phyloP scores from a whole-genome alignment of 2,113 vertebrate species.

The Amphilophus citrinellus region DNA sequence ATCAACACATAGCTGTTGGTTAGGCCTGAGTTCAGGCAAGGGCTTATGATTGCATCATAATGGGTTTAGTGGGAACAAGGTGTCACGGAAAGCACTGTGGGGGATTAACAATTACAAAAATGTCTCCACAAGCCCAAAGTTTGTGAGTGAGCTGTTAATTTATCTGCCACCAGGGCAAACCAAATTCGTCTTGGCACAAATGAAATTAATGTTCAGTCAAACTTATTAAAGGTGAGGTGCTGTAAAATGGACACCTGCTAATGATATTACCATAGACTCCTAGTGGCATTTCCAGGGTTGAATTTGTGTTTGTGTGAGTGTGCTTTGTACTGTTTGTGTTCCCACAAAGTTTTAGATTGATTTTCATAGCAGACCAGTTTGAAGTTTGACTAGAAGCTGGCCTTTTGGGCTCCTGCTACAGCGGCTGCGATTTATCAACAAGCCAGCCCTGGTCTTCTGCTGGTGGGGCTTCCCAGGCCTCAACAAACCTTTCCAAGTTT shows the following conservation, averaged over 20 bases:
- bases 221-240: slow-evolving; percentile 32
- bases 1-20: slow-evolving; percentile 33
- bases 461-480: slow-evolving; percentile 19
- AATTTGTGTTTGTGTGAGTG: slow-evolving; percentile 5
- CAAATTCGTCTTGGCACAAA: slow-evolving; percentile 45
- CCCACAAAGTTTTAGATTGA: slow-evolving; percentile 32
- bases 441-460: slow-evolving; percentile 31
- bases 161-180: slow-evolving; percentile 26
- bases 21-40: slow-evolving; percentile 18
- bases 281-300: slow-evolving; percentile 9
- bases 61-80: slow-evolving; percentile 55
- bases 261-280: slow-evolving; percentile 55
- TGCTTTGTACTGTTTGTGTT: not conserved
- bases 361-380: slow-evolving; percentile 44
- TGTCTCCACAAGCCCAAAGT: slow-evolving; percentile 15
- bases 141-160: slow-evolving; percentile 42
- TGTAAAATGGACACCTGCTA: slow-evolving; percentile 63
- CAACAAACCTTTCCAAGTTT: slow-evolving; percentile 44
- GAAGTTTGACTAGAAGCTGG: slow-evolving; percentile 28
- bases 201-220: slow-evolving; percentile 58
- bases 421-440: slow-evolving; percentile 63
- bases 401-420: slow-evolving; percentile 37
- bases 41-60: slow-evolving; percentile 46
- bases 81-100: slow-evolving; percentile 48
- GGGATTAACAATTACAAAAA: slow-evolving; percentile 51